Evolutionary conservation across 2,888 invertebrate genomes (phyloP).

Genomic region (Dendrolimus pini): DNA sequence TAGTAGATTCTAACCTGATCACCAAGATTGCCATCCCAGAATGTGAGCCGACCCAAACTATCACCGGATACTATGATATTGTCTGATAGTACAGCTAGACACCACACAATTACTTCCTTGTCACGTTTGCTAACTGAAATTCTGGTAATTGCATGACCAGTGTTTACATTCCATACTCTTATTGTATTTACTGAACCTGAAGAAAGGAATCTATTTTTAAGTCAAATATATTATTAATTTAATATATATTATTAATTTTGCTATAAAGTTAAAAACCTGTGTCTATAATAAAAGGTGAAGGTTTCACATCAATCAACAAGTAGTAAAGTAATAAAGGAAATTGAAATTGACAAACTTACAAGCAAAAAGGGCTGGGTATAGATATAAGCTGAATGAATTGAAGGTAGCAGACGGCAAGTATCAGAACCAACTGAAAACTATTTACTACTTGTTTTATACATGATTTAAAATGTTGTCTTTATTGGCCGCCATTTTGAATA

Average conservation of each 20-base stretch:
- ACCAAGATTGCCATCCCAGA: slow-evolving; percentile 92
- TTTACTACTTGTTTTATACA: no score
- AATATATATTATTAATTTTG: neutral
- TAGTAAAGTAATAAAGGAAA: no score
- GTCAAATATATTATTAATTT: neutral
- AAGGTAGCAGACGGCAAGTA: no score
- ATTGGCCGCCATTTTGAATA: no score
- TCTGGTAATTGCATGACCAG: slow-evolving; percentile 89
- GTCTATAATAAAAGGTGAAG: no score
- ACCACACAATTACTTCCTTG: slow-evolving; percentile 89
- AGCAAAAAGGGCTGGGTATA: no score
- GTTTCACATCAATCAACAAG: no score
- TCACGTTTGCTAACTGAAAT: slow-evolving; percentile 83
- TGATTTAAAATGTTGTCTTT: no score
- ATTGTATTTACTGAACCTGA: slow-evolving; percentile 87
- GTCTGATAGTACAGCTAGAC: slow-evolving; percentile 86
- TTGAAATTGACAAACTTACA: neutral
- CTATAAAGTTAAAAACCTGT: no score
- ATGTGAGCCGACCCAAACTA: slow-evolving; percentile 85
- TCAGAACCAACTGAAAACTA: no score
- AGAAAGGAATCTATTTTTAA: slow-evolving; percentile 27
- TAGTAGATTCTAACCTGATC: slow-evolving; percentile 66
- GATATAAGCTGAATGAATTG: no score
- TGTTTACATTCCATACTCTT: slow-evolving; percentile 90
- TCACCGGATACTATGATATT: slow-evolving; percentile 93